Conservation (phyloP, 2,113 vertebrate species). For the Vulpes vulpes region DNA sequence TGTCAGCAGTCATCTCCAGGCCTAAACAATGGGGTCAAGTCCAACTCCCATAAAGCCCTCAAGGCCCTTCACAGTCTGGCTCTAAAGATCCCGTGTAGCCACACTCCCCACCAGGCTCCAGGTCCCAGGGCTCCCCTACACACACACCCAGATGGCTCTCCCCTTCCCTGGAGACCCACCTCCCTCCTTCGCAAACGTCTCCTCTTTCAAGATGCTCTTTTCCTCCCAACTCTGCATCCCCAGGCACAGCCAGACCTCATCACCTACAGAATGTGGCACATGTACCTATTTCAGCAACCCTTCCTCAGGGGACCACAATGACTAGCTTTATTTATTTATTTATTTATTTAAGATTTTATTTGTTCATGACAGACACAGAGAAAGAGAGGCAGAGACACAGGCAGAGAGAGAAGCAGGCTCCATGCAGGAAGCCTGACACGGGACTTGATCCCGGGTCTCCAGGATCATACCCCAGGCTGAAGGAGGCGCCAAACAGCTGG, state of each 20-base stretch:
- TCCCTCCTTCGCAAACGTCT: background rate
- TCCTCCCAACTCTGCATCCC: background rate
- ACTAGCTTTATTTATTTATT: no score
- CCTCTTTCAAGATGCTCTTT: background rate
- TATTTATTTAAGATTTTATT: no score
- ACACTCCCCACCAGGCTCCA: background rate
- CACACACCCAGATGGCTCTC: rapidly evolving
- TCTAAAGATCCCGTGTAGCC: background rate
- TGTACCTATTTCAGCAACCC: background rate
- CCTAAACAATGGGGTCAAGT: background rate
- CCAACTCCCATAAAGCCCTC: background rate
- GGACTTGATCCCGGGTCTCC: no score
- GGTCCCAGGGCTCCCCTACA: background rate
- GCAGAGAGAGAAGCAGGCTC: no score
- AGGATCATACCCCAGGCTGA: no score
- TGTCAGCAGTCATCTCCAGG: background rate
- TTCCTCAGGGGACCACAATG: background rate
- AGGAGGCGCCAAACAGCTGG: no score
- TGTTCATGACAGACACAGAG: no score
- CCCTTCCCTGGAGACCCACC: background rate
- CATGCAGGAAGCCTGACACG: no score
- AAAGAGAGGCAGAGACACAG: no score
- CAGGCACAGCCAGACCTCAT: background rate
- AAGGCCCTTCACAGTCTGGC: background rate
- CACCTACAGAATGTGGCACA: rapidly evolving